Conservation (phyloP, 2,888 invertebrate genomes). For the Timema podura region DNA sequence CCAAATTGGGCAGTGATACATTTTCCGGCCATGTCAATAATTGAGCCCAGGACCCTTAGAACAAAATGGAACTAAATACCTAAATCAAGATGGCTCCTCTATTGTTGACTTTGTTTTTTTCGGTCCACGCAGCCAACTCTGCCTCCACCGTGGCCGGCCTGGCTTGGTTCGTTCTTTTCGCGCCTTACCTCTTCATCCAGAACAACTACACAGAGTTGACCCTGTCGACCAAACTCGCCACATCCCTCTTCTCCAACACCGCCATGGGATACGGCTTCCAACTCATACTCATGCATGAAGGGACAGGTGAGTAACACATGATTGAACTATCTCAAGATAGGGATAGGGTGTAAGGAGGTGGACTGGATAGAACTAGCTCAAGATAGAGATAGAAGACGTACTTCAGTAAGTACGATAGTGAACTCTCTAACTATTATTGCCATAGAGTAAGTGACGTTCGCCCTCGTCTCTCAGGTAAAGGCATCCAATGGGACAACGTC, state of each 20-base stretch:
- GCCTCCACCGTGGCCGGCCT: conserved; percentile 73
- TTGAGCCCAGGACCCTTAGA: too few species aligned
- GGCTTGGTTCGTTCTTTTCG: conserved; percentile 68
- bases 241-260: conserved; percentile 68
- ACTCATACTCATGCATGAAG: conserved; percentile 66
- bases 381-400: too few species aligned
- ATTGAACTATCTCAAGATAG: too few species aligned
- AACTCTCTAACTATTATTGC: background rate
- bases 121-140: conserved; percentile 59
- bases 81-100: too few species aligned
- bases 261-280: conserved; percentile 78
- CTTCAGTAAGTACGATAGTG: too few species aligned
- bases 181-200: conserved; percentile 66
- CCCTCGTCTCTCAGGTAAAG: conserved; percentile 38
- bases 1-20: too few species aligned
- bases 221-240: conserved; percentile 55
- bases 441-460: background rate
- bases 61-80: too few species aligned
- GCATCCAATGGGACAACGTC: conserved; percentile 61
- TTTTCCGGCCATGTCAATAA: too few species aligned
- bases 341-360: too few species aligned
- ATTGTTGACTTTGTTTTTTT: too few species aligned
- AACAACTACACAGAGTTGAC: conserved; percentile 62
- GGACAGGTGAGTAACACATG: conserved; percentile 48
- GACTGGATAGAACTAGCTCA: too few species aligned